A percentile compares a stretch with the other conserved stretches of the same genome.
Evolutionary conservation across 2,113 vertebrate species (phyloP).

Genomic region (Gavialis gangeticus): DNA sequence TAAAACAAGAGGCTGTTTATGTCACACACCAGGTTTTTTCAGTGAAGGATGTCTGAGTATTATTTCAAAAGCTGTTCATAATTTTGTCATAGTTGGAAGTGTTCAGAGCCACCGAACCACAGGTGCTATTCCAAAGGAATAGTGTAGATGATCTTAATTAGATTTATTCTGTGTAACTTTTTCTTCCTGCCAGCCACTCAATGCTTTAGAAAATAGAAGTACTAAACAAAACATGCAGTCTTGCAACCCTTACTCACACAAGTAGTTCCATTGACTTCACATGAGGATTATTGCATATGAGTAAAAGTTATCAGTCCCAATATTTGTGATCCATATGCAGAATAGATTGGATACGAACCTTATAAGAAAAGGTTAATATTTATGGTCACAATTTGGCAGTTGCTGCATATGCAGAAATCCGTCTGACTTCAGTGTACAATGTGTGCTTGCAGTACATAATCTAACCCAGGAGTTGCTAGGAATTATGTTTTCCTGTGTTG

Average conservation of each 20-base stretch:
- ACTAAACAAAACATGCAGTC: neutral
- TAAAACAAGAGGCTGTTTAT: conserved; percentile 22
- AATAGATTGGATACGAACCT: neutral
- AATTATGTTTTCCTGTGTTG: neutral
- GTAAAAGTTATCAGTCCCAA: neutral
- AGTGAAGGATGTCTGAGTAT: neutral
- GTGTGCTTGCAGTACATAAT: neutral
- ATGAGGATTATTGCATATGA: neutral
- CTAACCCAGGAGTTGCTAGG: neutral
- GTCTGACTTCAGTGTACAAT: neutral
- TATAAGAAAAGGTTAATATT: neutral
- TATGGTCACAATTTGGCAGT: neutral
- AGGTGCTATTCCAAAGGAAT: conserved; percentile 3
- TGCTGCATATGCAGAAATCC: neutral
- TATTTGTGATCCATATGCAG: neutral
- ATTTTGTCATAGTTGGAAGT: neutral
- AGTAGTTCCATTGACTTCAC: neutral
- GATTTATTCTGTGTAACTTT: neutral
- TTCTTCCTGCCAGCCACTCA: neutral
- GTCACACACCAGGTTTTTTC: neutral
- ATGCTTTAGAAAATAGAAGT: neutral
- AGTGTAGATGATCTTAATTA: neutral
- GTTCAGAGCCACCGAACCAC: neutral
- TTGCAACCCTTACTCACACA: neutral
- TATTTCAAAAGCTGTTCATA: conserved; percentile 49